Evolutionary conservation across 1,140 invertebrate species (phyloP).

Genomic region (Globodera rostochiensis): DNA sequence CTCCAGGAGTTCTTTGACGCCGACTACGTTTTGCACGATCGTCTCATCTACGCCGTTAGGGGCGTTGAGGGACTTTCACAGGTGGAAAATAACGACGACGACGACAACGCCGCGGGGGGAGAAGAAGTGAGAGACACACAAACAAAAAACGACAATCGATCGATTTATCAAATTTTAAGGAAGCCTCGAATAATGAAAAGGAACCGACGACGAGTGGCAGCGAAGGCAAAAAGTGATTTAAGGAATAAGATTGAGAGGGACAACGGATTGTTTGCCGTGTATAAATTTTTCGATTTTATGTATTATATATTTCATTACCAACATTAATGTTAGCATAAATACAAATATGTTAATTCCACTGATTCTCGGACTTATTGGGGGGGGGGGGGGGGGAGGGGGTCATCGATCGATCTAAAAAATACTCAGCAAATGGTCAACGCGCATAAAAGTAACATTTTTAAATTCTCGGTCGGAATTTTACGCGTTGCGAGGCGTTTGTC

Average conservation of each 20-base stretch:
- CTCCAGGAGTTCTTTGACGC: neutral
- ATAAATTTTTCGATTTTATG: too few relatives aligned
- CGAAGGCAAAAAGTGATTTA: too few relatives aligned
- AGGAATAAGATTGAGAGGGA: too few relatives aligned
- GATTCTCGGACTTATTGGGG: too few relatives aligned
- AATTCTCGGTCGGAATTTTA: neutral
- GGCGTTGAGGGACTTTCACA: neutral
- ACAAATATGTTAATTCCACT: too few relatives aligned
- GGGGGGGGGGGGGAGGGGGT: too few relatives aligned
- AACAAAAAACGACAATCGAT: neutral
- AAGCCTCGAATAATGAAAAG: too few relatives aligned
- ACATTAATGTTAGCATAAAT: too few relatives aligned
- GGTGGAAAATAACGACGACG: neutral
- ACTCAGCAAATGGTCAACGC: neutral
- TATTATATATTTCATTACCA: too few relatives aligned
- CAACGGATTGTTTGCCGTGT: too few relatives aligned
- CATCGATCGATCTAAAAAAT: slow-evolving; percentile 8
- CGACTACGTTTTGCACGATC: neutral
- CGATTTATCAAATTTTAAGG: neutral
- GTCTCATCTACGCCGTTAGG: neutral
- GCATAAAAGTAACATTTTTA: neutral
- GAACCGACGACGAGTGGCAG: too few relatives aligned
- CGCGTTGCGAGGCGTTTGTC: neutral
- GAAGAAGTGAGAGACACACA: neutral
- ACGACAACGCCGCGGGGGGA: too few relatives aligned